phyloP scores from a whole-genome alignment of 2,888 invertebrate species.

The Platerodrilus igneus region DNA sequence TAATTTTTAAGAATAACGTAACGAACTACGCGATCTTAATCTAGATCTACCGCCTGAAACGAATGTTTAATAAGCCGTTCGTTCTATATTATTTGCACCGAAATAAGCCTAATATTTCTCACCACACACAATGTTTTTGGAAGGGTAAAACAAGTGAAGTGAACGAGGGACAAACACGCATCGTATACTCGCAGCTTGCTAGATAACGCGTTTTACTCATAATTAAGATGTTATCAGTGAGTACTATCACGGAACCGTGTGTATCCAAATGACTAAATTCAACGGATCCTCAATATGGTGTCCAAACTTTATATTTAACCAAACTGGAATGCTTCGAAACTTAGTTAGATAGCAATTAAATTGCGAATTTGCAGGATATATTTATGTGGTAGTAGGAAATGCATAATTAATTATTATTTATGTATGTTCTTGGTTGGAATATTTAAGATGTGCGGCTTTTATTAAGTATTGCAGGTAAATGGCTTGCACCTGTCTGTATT shows the following conservation, averaged over 20 bases:
- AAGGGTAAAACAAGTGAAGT: constrained; percentile 36
- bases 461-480: too few species aligned
- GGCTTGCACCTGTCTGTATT: too few species aligned
- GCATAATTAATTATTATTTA: too few species aligned
- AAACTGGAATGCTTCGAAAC: too few species aligned
- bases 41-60: too few species aligned
- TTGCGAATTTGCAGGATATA: too few species aligned
- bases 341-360: too few species aligned
- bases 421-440: too few species aligned
- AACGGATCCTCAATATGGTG: constrained; percentile 47
- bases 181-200: constrained; percentile 44
- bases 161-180: constrained; percentile 44
- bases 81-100: constrained; percentile 18
- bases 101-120: constrained; percentile 22
- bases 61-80: too few species aligned
- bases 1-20: too few species aligned
- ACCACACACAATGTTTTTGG: constrained; percentile 10
- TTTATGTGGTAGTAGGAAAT: too few species aligned
- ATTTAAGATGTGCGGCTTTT: too few species aligned
- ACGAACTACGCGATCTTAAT: not conserved
- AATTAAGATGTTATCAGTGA: constrained; percentile 47
- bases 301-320: constrained; percentile 26
- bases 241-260: constrained; percentile 43
- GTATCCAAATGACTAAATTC: constrained; percentile 41
- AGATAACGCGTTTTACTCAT: constrained; percentile 50